Conservation (phyloP, 1,140 invertebrate genomes). For the Babylonia areolata region DNA sequence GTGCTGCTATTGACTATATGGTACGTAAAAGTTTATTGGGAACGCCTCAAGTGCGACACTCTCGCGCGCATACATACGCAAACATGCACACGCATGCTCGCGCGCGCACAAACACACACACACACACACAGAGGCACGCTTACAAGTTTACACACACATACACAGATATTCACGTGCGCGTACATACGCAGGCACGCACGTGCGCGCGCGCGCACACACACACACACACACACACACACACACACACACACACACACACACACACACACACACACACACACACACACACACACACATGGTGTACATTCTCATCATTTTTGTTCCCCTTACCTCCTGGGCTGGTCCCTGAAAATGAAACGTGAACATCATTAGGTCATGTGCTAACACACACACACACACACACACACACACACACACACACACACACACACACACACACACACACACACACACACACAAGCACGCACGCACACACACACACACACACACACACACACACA, state of each 20-base stretch:
- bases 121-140: too few species aligned
- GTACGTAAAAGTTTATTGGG: too few species aligned
- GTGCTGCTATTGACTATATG: background rate
- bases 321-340: too few species aligned
- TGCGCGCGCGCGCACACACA: background rate
- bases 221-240: background rate
- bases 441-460: conserved; percentile 17
- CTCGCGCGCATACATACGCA: background rate
- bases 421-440: background rate
- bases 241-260: background rate
- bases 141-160: too few species aligned
- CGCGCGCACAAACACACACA: too few species aligned
- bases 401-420: background rate
- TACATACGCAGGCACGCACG: too few species aligned
- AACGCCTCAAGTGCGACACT: too few species aligned
- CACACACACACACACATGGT: background rate
- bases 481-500: background rate
- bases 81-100: too few species aligned
- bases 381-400: background rate
- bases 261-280: conserved; percentile 12
- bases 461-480: conserved; percentile 1
- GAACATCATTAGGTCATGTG: too few species aligned
- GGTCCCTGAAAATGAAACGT: too few species aligned
- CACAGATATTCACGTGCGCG: too few species aligned
- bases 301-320: too few species aligned